Evolutionary conservation across 2,113 vertebrate species (phyloP).

Genomic region (Zootoca vivipara): DNA sequence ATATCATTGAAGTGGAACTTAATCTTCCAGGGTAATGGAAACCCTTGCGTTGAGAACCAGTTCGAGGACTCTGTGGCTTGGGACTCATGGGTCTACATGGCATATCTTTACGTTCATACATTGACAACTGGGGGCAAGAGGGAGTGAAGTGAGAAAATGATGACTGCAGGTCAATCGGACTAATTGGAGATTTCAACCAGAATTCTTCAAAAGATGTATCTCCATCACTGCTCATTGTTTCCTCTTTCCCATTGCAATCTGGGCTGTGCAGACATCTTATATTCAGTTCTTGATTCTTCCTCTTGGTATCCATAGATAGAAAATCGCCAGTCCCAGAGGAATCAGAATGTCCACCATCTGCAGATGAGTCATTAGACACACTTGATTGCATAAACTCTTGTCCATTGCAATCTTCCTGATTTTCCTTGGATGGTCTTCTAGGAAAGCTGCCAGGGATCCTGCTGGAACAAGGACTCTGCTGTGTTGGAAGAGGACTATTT

Average conservation of each 20-base stretch:
- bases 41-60: constrained; percentile 59
- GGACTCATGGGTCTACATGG: constrained; percentile 85
- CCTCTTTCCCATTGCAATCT: constrained; percentile 48
- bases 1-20: constrained; percentile 74
- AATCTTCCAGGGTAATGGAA: constrained; percentile 71
- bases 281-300: constrained; percentile 66
- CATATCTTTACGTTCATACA: constrained; percentile 63
- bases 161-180: constrained; percentile 45
- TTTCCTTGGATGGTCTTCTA: constrained; percentile 32
- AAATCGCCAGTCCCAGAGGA: constrained; percentile 37
- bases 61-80: constrained; percentile 81
- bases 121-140: constrained; percentile 58
- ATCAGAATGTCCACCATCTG: constrained; percentile 32
- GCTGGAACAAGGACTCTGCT: constrained; percentile 33
- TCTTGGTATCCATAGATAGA: constrained; percentile 67
- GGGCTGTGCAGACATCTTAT: constrained; percentile 44
- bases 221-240: constrained; percentile 52
- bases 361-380: constrained; percentile 55
- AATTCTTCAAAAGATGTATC: constrained; percentile 57
- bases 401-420: constrained; percentile 33
- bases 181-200: constrained; percentile 62
- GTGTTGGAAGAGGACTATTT: constrained; percentile 32
- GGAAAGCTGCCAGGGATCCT: neutral
- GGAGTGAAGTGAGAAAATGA: constrained; percentile 61
- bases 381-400: constrained; percentile 39